phyloP scores from a whole-genome alignment of 2,797 vertebrate species.

The Zalophus californianus region DNA sequence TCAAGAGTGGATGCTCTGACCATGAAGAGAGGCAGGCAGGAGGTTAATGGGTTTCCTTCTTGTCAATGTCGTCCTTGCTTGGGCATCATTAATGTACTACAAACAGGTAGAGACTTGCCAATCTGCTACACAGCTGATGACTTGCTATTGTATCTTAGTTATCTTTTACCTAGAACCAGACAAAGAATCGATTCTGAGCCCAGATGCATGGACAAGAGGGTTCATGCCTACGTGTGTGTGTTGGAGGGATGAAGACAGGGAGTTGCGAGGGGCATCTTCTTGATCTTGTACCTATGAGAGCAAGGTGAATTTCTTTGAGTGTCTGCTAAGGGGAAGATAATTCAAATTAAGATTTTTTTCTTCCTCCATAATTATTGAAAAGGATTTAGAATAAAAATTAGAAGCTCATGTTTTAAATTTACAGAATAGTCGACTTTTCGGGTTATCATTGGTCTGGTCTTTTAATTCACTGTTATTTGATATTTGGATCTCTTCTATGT shows the following conservation, averaged over 20 bases:
- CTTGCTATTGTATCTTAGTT: slow-evolving; percentile 71
- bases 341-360: slow-evolving; percentile 73
- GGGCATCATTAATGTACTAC: not conserved
- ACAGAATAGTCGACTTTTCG: not conserved
- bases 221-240: not conserved
- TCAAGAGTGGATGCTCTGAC: not conserved
- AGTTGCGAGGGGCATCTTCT: slow-evolving; percentile 57
- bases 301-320: slow-evolving; percentile 81
- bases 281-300: slow-evolving; percentile 73
- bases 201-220: slow-evolving; percentile 35
- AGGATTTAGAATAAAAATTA: slow-evolving; percentile 19
- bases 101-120: slow-evolving; percentile 23
- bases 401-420: not conserved
- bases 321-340: slow-evolving; percentile 73
- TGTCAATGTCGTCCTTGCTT: fast-evolving
- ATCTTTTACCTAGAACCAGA: slow-evolving; percentile 70
- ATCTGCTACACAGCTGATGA: slow-evolving; percentile 75
- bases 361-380: slow-evolving; percentile 66
- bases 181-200: slow-evolving; percentile 79
- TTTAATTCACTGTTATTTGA: not conserved
- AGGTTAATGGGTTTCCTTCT: not conserved
- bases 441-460: not conserved
- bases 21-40: not conserved
- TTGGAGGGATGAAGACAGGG: not conserved
- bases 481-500: not conserved